These are phyloP conservation scores for Aphaenogaster ashmeadi DNA, from an alignment of 1,140 invertebrate species.

Conservation along the genomic window DNA sequence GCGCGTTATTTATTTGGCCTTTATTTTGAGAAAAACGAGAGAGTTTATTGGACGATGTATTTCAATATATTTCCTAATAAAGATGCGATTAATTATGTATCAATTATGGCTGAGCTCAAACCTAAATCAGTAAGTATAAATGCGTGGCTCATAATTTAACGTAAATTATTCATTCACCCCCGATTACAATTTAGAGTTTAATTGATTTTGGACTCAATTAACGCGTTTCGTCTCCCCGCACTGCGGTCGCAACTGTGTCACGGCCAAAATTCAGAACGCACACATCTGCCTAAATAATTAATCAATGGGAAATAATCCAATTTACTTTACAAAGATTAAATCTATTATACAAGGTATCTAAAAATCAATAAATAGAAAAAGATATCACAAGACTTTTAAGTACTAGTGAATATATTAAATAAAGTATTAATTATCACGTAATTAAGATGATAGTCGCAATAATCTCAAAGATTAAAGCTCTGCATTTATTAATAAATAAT, in stretches of 20 bases:
- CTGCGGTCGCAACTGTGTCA: slow-evolving; percentile 9
- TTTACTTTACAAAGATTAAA: not conserved
- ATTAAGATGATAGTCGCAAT: not conserved
- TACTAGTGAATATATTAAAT: not conserved
- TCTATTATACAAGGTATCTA: not conserved
- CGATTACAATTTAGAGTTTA: slow-evolving; percentile 33
- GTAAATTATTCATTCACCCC: slow-evolving; percentile 33
- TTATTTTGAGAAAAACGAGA: not conserved
- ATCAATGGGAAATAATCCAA: not conserved
- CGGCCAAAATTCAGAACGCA: slow-evolving; percentile 4
- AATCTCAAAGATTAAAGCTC: not conserved
- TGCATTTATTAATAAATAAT: slow-evolving; percentile 7
- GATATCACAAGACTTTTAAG: not conserved
- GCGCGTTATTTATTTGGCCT: not conserved
- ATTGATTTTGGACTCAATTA: slow-evolving; percentile 57
- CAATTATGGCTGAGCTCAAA: not conserved
- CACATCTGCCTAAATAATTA: not conserved
- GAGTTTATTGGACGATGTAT: not conserved
- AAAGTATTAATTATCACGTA: not conserved
- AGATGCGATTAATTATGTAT: slow-evolving; percentile 12
- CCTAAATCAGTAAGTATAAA: slow-evolving; percentile 20
- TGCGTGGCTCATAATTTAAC: slow-evolving; percentile 23
- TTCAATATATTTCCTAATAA: not conserved
- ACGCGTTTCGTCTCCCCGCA: slow-evolving; percentile 17
- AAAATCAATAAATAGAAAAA: not conserved